Base-by-base conservation (phyloP, 2,797 vertebrate genomes). In the Remorina albescens region DNA sequence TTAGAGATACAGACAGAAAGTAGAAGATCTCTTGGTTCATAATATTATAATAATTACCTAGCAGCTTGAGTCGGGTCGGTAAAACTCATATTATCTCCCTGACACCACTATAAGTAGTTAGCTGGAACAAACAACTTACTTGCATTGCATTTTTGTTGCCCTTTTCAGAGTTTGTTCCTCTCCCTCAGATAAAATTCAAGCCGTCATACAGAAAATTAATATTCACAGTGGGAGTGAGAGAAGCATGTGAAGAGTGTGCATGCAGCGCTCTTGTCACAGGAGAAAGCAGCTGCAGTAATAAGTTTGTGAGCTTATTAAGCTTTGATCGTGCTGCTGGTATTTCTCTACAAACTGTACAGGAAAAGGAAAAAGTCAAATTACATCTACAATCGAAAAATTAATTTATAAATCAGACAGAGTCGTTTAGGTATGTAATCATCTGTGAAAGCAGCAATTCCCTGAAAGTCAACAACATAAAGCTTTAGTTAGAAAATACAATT, bases 401-500 rank as follows among this genome's bases (percentile, higher is more conserved):
- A 73, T 77, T 72, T 75, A 63, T 68, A 53, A 73, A 79, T 75
- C 71, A 69, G 41, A 37, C 63, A 9, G 49, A 65, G 57, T 50
- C 34, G 34, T 76, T 86, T 85, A 78, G 69, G 28, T 72, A 63
- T 58, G 72, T 86, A 84, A 86, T 89, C 69, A 73, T 71, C 76
- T 60, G 18, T 82, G 83, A 85, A 86, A 78, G 71, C 58, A 83
- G 67, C 30, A 12, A 72, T 60, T 81, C 58, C 67, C 68, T 16
- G 59, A 78, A 74, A 87, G 74, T 84, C 78, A 86, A 80, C 85
- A 84, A 58, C 46, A 71, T 56, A 68, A 76, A 78, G 72, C 59
- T 76, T 80, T 82, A 85, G 83, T 86, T 88, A 84, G 55, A 71
- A 80, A 83, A 69, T 60, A 67, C 67, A 61, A 77, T 81, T 68